phyloP scores from a whole-genome alignment of 2,797 vertebrate species.

The Pangasius macronema region DNA sequence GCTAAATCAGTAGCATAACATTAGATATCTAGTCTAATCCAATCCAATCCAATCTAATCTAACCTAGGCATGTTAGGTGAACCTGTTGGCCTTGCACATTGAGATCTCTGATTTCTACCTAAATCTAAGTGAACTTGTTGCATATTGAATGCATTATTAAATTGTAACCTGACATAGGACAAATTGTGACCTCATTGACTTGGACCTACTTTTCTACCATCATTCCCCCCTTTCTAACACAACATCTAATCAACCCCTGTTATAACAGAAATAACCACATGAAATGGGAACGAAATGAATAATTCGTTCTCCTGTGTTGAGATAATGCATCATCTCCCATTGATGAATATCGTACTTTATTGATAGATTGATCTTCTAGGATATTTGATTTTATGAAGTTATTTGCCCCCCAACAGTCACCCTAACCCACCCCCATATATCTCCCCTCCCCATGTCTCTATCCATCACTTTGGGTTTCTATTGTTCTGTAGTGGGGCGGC shows the following conservation, averaged over 20 bases:
- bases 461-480: constrained; percentile 62
- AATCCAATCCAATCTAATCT: neutral
- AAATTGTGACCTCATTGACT: neutral
- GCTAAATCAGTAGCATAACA: neutral
- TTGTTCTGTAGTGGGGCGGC: constrained; percentile 73
- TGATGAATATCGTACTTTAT: neutral
- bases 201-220: too few relatives aligned
- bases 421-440: constrained; percentile 35
- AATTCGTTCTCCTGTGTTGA: too few relatives aligned
- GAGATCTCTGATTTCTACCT: neutral
- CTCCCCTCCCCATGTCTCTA: constrained; percentile 58
- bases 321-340: too few relatives aligned
- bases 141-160: neutral
- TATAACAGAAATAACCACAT: neutral
- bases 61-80: neutral
- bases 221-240: too few relatives aligned
- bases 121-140: constrained; percentile 27
- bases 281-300: neutral
- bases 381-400: constrained; percentile 51
- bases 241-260: neutral
- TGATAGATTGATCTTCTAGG: neutral
- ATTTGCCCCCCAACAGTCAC: constrained; percentile 53
- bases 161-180: too few relatives aligned
- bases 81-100: neutral
- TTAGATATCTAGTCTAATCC: neutral